Percentiles rank a stretch among this genome's conserved stretches.
phyloP scores from a whole-genome alignment of 1,140 invertebrate genomes.

The Rhagoletis pomonella region DNA sequence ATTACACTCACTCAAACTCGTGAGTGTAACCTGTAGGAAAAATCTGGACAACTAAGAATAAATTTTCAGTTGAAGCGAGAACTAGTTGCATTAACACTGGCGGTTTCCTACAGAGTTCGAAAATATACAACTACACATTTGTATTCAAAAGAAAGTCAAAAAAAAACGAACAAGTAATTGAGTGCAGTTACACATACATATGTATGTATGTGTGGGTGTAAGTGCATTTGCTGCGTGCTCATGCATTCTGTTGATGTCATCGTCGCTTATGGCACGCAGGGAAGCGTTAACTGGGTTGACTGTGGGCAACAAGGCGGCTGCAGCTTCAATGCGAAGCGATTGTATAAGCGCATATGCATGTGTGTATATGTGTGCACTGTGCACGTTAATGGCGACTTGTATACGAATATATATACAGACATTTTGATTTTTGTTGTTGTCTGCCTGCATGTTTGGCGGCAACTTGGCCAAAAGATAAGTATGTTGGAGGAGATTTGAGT shows the following conservation, averaged over 20 bases:
- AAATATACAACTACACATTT: background rate
- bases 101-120: background rate
- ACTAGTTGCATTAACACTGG: too few relatives aligned
- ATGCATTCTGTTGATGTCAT: conserved; percentile 44
- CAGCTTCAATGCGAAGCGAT: too few relatives aligned
- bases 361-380: background rate
- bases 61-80: too few relatives aligned
- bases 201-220: background rate
- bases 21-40: too few relatives aligned
- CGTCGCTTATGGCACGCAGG: background rate
- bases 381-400: background rate
- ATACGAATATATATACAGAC: background rate
- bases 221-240: background rate
- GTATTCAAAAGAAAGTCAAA: background rate
- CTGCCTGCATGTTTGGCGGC: background rate
- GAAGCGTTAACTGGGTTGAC: conserved; percentile 38
- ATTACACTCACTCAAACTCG: background rate
- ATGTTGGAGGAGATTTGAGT: background rate
- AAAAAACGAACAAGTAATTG: background rate
- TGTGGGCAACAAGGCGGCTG: background rate
- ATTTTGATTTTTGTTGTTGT: background rate
- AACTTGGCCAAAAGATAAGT: background rate
- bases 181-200: background rate
- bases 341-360: background rate
- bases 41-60: too few relatives aligned